Conservation (phyloP, 2,888 invertebrate genomes). For the Orchesella flavescens region DNA sequence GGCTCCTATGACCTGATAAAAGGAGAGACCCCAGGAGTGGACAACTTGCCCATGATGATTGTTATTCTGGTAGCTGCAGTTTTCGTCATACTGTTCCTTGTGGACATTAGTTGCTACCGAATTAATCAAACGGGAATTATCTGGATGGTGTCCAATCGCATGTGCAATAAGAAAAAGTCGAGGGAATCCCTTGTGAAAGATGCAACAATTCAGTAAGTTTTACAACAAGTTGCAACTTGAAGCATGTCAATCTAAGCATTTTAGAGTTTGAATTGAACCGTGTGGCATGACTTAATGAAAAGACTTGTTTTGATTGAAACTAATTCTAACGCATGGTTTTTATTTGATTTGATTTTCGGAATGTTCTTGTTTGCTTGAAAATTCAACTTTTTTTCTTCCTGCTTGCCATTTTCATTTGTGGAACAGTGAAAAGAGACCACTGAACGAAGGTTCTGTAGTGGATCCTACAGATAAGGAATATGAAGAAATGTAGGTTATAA, state of each 20-base stretch:
- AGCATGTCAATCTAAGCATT: neutral
- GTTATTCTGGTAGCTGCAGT: conserved; percentile 85
- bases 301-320: neutral
- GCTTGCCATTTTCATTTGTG: neutral
- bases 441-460: conserved; percentile 39
- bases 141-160: conserved; percentile 51
- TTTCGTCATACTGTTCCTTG: conserved; percentile 80
- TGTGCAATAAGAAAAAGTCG: conserved; percentile 62
- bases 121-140: conserved; percentile 76
- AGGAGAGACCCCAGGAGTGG: conserved; percentile 56
- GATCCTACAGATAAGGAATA: conserved; percentile 23
- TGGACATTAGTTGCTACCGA: conserved; percentile 89
- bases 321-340: conserved; percentile 3
- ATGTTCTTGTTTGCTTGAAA: conserved; percentile 11
- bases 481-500: conserved; percentile 27
- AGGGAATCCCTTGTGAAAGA: conserved; percentile 60
- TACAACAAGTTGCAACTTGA: neutral
- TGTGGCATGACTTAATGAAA: too few species aligned
- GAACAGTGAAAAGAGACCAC: conserved; percentile 65
- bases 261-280: too few species aligned
- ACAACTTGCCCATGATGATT: conserved; percentile 88
- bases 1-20: conserved; percentile 42
- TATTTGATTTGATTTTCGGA: conserved; percentile 5
- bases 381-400: neutral
- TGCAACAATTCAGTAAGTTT: conserved; percentile 51